Percentiles rank a stretch among this genome's conserved stretches.
Conservation (phyloP, 92 coral and sea anemone species). For the Umimayanthus chanpuru region DNA sequence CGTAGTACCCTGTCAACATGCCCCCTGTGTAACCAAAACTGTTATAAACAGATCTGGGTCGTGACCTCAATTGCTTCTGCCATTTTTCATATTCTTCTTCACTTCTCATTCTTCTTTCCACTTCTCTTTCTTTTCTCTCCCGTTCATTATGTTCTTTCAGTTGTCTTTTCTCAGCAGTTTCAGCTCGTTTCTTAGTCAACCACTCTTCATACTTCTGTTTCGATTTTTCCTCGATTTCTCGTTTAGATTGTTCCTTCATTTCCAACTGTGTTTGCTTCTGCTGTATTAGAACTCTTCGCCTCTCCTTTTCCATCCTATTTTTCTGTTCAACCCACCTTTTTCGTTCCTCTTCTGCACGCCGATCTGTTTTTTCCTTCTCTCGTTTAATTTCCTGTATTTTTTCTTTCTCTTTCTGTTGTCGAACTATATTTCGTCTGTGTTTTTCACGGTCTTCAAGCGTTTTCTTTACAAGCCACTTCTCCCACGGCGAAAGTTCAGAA, state of each 20-base stretch:
- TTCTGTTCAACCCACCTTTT: slow-evolving; percentile 71
- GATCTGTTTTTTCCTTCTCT: slow-evolving; percentile 51
- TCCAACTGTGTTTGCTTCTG: slow-evolving; percentile 53
- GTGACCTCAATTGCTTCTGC: slow-evolving; percentile 69
- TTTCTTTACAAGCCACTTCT: slow-evolving; percentile 85
- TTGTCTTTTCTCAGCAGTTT: slow-evolving; percentile 52
- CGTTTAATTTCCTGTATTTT: slow-evolving; percentile 52
- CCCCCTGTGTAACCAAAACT: slow-evolving; percentile 82
- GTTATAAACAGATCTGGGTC: slow-evolving; percentile 59
- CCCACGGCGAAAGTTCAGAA: slow-evolving; percentile 81
- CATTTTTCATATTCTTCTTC: slow-evolving; percentile 88
- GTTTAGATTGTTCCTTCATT: slow-evolving; percentile 60
- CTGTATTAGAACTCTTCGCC: slow-evolving; percentile 45
- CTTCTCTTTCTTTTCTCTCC: slow-evolving; percentile 67
- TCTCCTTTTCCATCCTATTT: slow-evolving; percentile 54
- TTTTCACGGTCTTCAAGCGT: slow-evolving; percentile 78
- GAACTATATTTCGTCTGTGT: slow-evolving; percentile 48
- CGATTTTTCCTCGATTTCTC: slow-evolving; percentile 74
- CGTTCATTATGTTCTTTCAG: slow-evolving; percentile 62
- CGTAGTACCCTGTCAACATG: slow-evolving; percentile 83
- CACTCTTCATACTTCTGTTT: slow-evolving; percentile 69
- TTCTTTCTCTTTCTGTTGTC: slow-evolving; percentile 54
- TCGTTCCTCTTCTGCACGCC: slow-evolving; percentile 64
- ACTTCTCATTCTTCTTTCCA: slow-evolving; percentile 69
- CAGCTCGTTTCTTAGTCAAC: slow-evolving; percentile 69